Conservation (phyloP, 2,797 vertebrate species). For the Manis javanica region DNA sequence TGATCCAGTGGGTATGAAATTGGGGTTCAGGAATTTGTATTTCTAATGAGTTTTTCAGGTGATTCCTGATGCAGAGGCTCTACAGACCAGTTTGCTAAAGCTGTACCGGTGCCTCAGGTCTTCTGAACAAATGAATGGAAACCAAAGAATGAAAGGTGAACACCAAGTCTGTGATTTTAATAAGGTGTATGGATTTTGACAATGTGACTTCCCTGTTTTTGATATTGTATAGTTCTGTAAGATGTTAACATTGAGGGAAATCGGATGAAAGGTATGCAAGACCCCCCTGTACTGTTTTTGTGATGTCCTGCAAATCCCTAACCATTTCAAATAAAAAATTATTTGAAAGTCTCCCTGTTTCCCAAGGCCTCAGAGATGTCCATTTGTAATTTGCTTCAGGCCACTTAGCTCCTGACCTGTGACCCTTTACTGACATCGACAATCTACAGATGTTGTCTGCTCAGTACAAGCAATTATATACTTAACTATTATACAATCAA, state of each 20-base stretch:
- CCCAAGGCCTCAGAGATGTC: not conserved
- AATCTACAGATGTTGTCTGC: not conserved
- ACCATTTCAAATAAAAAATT: not conserved
- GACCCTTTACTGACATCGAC: not conserved
- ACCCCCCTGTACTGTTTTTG: conserved; percentile 1
- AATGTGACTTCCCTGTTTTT: not conserved
- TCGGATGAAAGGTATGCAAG: not conserved
- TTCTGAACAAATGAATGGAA: conserved; percentile 35
- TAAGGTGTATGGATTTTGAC: not conserved
- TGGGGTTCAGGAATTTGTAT: not conserved
- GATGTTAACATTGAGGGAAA: not conserved
- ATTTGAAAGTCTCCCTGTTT: not conserved
- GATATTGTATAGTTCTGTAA: not conserved
- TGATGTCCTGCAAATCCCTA: not conserved
- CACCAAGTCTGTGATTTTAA: not conserved
- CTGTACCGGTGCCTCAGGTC: not conserved
- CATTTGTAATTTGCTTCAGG: not conserved
- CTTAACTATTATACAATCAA: conserved; percentile 31
- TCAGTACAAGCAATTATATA: not conserved
- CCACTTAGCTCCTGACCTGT: not conserved
- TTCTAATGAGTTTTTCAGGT: not conserved
- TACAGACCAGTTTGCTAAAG: not conserved
- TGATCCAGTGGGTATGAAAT: not conserved
- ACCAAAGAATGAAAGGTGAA: not conserved
- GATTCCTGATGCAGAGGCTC: not conserved